phyloP scores from a whole-genome alignment of 1,140 invertebrate genomes.

The Cydia strobilella region DNA sequence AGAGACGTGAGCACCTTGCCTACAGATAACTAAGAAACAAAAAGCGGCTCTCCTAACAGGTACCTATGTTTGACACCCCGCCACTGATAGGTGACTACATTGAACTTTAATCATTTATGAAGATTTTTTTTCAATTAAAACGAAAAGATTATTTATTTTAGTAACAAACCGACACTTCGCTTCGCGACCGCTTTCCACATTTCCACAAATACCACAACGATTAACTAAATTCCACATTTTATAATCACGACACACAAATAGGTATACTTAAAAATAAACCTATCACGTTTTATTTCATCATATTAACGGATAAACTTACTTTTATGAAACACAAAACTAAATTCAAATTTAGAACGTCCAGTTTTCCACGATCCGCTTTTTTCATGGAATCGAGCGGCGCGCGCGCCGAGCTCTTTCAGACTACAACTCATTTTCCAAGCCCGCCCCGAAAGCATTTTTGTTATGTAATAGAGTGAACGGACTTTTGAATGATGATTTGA shows the following conservation, averaged over 20 bases:
- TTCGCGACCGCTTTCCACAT: not conserved
- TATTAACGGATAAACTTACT: not conserved
- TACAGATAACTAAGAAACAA: too few species aligned
- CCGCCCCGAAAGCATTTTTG: not conserved
- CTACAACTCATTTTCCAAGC: conserved; percentile 26
- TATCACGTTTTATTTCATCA: not conserved
- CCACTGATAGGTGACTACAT: too few species aligned
- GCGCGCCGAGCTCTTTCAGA: conserved; percentile 17
- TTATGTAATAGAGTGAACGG: conserved; percentile 20
- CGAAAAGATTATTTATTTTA: too few species aligned
- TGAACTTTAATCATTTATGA: too few species aligned
- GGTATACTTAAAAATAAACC: not conserved
- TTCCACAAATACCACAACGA: not conserved
- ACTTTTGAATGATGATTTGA: not conserved
- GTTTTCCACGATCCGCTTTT: conserved; percentile 22
- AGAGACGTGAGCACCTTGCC: too few species aligned
- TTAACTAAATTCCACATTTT: not conserved
- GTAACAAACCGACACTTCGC: not conserved
- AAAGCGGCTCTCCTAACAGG: too few species aligned
- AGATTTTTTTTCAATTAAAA: too few species aligned
- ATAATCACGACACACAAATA: not conserved
- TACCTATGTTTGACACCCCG: too few species aligned
- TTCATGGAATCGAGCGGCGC: conserved; percentile 1
- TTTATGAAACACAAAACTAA: not conserved
- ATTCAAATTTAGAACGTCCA: conserved; percentile 7